phyloP scores from a whole-genome alignment of 2,113 vertebrate species.

The Eulacestoma nigropectus region DNA sequence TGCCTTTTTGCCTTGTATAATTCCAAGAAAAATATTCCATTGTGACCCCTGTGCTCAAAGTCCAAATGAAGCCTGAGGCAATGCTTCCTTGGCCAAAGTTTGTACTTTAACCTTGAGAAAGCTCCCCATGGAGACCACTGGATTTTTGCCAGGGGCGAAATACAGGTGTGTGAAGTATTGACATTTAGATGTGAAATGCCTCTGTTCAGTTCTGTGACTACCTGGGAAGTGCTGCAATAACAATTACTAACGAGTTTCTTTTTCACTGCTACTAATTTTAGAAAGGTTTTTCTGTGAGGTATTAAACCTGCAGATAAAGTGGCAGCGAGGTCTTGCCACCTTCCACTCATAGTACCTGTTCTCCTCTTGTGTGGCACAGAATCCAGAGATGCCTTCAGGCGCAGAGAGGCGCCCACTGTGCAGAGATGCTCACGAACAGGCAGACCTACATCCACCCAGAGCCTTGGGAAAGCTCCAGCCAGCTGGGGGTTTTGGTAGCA shows the following conservation, averaged over 20 bases:
- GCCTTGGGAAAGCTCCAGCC: background rate
- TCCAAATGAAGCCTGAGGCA: background rate
- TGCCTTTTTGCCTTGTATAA: background rate
- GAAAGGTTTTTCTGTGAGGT: background rate
- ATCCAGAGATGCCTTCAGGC: background rate
- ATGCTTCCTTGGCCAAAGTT: background rate
- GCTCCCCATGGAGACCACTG: background rate
- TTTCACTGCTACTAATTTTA: background rate
- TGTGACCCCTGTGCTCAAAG: background rate
- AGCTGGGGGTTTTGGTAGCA: background rate
- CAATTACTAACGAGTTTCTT: background rate
- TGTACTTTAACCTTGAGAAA: background rate
- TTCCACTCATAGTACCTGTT: background rate
- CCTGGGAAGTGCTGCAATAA: background rate
- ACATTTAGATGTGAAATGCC: background rate
- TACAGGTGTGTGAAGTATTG: background rate
- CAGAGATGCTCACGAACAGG: background rate
- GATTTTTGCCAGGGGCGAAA: background rate
- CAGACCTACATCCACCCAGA: accelerated
- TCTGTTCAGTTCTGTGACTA: background rate
- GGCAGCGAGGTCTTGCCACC: background rate
- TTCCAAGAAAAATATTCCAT: background rate
- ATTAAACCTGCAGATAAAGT: background rate
- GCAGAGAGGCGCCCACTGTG: accelerated
- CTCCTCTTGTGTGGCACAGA: background rate